phyloP scores from a whole-genome alignment of 2,113 vertebrate genomes.

The Benitochromis conjunctus region DNA sequence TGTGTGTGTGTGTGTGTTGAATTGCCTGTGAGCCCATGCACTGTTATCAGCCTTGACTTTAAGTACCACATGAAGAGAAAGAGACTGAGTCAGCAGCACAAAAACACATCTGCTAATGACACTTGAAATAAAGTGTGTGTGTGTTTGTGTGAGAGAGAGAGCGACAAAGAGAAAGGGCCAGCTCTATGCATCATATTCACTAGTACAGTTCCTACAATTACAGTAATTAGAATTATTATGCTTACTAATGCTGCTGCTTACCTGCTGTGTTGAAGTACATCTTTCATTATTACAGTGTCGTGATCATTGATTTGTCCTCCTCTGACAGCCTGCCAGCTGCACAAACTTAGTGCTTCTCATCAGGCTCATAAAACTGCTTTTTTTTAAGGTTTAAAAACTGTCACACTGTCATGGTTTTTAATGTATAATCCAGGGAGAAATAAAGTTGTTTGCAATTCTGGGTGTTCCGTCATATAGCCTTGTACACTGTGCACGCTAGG shows the following conservation, averaged over 20 bases:
- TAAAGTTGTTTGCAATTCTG: neutral
- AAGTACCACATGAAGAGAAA: conserved; percentile 1
- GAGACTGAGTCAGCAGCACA: conserved; percentile 28
- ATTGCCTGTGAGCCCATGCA: neutral
- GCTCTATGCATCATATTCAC: neutral
- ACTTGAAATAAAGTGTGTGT: neutral
- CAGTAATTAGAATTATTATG: neutral
- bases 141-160: neutral
- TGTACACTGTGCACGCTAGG: neutral
- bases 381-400: neutral
- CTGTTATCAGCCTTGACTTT: neutral
- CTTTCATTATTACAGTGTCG: neutral
- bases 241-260: neutral
- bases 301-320: neutral
- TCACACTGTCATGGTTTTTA: neutral
- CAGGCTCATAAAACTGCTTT: neutral
- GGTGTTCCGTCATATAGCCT: rapidly evolving
- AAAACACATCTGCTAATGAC: conserved; percentile 24
- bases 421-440: neutral
- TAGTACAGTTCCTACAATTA: neutral
- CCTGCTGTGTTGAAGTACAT: neutral
- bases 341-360: neutral
- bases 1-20: neutral
- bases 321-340: neutral
- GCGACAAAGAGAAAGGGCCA: neutral